Evolutionary conservation across 2,113 vertebrate species (phyloP), one percentile per base, ranked within the genome.

Genomic region (Neomonachus schauinslandi): DNA sequence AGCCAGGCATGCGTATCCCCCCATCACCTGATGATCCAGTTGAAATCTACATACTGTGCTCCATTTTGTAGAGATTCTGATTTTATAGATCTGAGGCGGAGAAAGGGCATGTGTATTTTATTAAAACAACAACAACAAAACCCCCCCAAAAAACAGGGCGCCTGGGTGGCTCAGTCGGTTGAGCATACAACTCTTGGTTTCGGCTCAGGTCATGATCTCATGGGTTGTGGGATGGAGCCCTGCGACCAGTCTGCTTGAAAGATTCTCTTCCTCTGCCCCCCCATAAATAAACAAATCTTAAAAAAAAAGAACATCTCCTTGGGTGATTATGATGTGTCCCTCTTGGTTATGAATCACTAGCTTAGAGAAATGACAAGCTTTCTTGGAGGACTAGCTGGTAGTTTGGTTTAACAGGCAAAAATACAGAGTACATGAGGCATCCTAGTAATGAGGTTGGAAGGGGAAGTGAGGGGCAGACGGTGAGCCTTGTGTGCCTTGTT

Each of bases 381-480:
- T 91, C 63, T 74, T 76, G 81, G 46, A 94, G 87, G 36, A 92
- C 21, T 46, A 93, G 39, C n/a, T 84, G 19, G 22, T 79, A 80
- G 51, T 97, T 91, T 85, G n/a, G 51, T 92, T 95, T 95, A 87
- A 90, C 5, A 95, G 79, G 92, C 53, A 95, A 51, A 84, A 72
- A 67, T 46, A 51, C 28, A 55, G 31, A 86, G 36, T 88, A 28
- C 8, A 55, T 63, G 67, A 96, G 51, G 46, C 36, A 76, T 89
- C 67, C 69, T 57, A 83, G 79, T 83, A 94, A 86, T 53, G 53
- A 97, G 24, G 46, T 86, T 96, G 65, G 49, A 90, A 84, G 67
- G 80, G 83, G 80, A 89, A 92, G 53, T n/a, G 57, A 59, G 57
- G 82, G 65, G 24, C 59, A 72, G 65, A 87, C 84, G 46, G 9